Percentiles rank a stretch among this genome's conserved stretches.
These are phyloP conservation scores for Yoshiicerus persimilis DNA, from an alignment of 1,140 invertebrate species.

Conservation along the genomic window DNA sequence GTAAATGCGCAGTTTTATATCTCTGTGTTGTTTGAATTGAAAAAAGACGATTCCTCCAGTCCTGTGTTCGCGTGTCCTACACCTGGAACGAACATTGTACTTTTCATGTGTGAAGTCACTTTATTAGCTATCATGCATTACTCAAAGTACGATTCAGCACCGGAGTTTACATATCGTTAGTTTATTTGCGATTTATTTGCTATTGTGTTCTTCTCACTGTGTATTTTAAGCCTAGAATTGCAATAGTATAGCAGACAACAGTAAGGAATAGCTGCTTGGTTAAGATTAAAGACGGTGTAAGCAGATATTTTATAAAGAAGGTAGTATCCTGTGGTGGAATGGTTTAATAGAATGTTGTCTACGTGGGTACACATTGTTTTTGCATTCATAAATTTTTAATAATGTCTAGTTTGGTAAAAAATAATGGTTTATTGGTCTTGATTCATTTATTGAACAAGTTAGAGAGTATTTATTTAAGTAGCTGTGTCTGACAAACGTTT, in stretches of 20 bases:
- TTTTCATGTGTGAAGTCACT: neutral
- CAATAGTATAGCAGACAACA: too few species aligned
- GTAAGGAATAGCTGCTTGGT: too few species aligned
- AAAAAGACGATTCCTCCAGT: neutral
- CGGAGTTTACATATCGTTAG: neutral
- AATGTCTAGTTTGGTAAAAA: neutral
- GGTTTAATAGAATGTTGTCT: neutral
- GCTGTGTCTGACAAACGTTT: neutral
- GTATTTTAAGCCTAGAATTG: too few species aligned
- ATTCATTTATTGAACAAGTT: neutral
- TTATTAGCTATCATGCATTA: conserved; percentile 6
- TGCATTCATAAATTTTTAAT: neutral
- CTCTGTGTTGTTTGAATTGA: neutral
- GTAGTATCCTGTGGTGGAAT: neutral
- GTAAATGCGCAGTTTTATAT: neutral
- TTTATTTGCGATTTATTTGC: neutral
- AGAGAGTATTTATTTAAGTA: neutral
- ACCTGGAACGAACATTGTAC: conserved; percentile 25
- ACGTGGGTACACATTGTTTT: neutral
- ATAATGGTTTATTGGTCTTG: neutral
- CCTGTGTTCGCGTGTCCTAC: neutral
- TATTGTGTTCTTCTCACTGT: neutral
- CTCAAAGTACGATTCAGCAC: neutral
- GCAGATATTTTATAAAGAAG: too few species aligned
- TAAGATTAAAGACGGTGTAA: too few species aligned